Evolutionary conservation across 2,888 invertebrate species (phyloP).

Genomic region (Arrhopalites spinosus): DNA sequence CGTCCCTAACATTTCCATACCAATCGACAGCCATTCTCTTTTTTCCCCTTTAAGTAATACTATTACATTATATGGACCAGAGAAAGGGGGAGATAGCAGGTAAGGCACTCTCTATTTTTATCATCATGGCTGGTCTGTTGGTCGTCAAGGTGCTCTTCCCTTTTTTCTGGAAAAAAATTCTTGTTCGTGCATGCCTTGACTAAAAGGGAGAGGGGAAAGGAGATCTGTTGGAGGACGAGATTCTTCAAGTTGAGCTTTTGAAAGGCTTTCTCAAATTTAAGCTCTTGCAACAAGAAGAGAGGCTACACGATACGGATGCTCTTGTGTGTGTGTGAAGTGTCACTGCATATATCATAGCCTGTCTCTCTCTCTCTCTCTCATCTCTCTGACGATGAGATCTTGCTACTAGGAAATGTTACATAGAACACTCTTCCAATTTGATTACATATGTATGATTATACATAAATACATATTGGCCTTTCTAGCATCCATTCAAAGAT

Average conservation of each 20-base stretch:
- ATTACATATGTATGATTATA: constrained; percentile 34
- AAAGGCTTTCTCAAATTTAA: constrained; percentile 26
- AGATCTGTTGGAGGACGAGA: not conserved
- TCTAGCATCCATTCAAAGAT: not conserved
- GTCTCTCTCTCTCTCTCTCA: constrained; percentile 15
- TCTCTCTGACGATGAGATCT: too few species aligned
- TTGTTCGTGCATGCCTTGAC: too few species aligned
- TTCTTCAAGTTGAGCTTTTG: constrained; percentile 16
- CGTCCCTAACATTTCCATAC: not conserved
- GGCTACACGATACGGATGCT: not conserved
- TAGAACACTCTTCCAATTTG: constrained; percentile 31
- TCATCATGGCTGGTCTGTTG: constrained; percentile 4
- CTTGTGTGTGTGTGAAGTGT: not conserved
- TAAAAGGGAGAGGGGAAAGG: constrained; percentile 21
- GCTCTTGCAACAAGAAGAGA: not conserved
- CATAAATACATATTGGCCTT: constrained; percentile 25
- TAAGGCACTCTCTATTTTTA: not conserved
- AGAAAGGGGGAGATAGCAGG: not conserved
- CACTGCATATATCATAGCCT: not conserved
- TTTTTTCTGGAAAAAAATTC: too few species aligned
- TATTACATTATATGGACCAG: not conserved
- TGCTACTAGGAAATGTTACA: constrained; percentile 5
- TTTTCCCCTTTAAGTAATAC: too few species aligned
- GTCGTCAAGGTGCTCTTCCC: constrained; percentile 26
- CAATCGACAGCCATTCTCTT: too few species aligned